Conservation (phyloP, 2,113 vertebrate species). For the Dromiciops gliroides region DNA sequence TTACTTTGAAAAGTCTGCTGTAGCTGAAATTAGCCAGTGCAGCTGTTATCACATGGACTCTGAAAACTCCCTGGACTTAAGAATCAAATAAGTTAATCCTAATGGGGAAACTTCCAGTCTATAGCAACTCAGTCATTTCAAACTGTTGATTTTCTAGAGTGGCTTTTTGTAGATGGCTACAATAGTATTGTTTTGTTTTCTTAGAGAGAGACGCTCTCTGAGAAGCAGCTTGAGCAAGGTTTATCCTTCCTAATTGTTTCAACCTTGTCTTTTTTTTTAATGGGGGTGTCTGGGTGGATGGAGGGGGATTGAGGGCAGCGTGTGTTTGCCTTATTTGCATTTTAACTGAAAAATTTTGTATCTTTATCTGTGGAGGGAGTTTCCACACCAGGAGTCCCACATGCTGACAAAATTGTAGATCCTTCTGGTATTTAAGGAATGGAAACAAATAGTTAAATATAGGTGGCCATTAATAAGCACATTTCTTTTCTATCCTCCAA, state of each 20-base stretch:
- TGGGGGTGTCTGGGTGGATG: background rate
- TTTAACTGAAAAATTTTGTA: background rate
- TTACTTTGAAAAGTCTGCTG: constrained; percentile 59
- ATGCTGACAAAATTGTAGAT: background rate
- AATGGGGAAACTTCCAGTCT: constrained; percentile 42
- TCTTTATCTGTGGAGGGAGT: background rate
- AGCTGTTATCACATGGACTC: constrained; percentile 58
- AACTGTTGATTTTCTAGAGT: constrained; percentile 24
- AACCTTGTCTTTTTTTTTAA: background rate
- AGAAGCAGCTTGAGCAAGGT: background rate
- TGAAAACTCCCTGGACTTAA: constrained; percentile 26
- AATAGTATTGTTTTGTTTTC: background rate
- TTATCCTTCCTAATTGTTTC: background rate
- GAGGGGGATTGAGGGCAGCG: background rate
- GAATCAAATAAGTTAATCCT: constrained; percentile 44
- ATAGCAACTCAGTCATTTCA: constrained; percentile 44
- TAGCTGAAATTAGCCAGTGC: constrained; percentile 50
- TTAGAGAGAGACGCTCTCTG: background rate
- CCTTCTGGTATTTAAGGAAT: background rate
- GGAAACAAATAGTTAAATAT: background rate
- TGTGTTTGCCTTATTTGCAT: background rate
- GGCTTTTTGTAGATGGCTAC: background rate
- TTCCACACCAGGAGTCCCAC: background rate
- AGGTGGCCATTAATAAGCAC: background rate
- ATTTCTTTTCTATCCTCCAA: background rate